Evolutionary conservation across 2,888 invertebrate genomes (phyloP).

Genomic region (Stenodema calcarata): DNA sequence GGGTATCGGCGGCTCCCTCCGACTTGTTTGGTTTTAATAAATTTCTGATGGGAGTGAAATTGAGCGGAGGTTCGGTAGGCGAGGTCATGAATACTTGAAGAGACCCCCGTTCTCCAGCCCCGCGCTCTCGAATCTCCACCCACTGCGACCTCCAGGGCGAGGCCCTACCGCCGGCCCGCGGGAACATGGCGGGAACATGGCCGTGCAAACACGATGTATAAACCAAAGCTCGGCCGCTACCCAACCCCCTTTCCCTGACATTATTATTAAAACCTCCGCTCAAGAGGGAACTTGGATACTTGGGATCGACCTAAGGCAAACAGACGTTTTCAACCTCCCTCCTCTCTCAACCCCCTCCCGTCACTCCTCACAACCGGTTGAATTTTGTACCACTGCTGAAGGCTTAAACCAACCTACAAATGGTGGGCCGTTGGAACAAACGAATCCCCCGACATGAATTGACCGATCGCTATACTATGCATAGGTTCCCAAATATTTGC

Average conservation of each 20-base stretch:
- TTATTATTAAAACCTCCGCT: slow-evolving; percentile 33
- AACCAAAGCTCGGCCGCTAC: slow-evolving; percentile 43
- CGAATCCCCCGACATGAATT: not conserved
- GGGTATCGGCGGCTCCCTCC: slow-evolving; percentile 42
- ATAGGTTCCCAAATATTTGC: not conserved
- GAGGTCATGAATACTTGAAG: slow-evolving; percentile 49
- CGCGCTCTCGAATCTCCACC: not conserved
- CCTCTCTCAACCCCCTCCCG: not conserved
- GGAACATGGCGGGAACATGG: slow-evolving; percentile 43
- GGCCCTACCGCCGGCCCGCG: not conserved
- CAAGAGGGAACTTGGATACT: slow-evolving; percentile 29
- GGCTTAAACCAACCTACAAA: slow-evolving; percentile 20
- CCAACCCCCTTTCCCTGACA: too few relatives aligned
- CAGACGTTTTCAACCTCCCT: slow-evolving; percentile 7
- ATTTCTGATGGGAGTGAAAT: slow-evolving; percentile 57
- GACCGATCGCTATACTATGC: slow-evolving; percentile 13
- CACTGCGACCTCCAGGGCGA: not conserved
- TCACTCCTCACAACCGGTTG: not conserved
- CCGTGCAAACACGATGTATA: slow-evolving; percentile 49
- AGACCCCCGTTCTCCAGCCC: not conserved
- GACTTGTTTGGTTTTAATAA: slow-evolving; percentile 58
- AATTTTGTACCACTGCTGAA: slow-evolving; percentile 27
- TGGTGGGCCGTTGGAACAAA: slow-evolving; percentile 7
- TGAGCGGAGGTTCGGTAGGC: slow-evolving; percentile 50
- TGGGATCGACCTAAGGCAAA: slow-evolving; percentile 42